Evolutionary conservation across 2,888 invertebrate genomes (phyloP), one percentile per base, ranked within the genome.

Genomic region (Schrankia costaestrigalis): DNA sequence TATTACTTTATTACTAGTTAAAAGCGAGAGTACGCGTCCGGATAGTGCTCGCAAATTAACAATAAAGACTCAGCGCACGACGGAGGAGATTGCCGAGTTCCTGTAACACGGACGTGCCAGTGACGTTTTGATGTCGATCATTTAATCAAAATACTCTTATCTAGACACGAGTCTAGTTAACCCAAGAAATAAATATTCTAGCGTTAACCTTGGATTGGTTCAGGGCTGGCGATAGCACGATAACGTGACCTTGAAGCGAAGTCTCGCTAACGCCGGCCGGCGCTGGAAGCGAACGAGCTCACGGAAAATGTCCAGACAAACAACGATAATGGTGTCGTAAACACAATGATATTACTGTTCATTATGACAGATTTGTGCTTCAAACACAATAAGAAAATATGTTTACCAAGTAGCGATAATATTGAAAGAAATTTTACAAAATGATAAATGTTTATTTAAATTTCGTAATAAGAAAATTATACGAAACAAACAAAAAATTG

Each of bases 221-320:
- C 78, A 79, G 79, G 80, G 78, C 71, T 79, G 78, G 71, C 82
- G 82, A 79, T 80, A 80, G 76, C 77, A 75, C 79, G 87, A 87
- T 86, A 86, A 86, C 82, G 79, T 77, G 86, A 84, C 87, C 87
- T 87, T 87, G 86, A 63, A 62, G 52, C 68, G 69, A 70, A 77
- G 76, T 67, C 73, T 74, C 74, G 74, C 78, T 78, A 77, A 71
- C 64, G 77, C 84, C 84, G 81, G 80, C 82, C 82, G 83, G 83
- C 80, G 66, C 68, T 73, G 71, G 68, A 71, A 63, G 72, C 75
- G 74, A 70, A 69, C 70, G 62, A 64, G 68, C 80, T 74, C 71
- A 69, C 75, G 80, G 79, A 78, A 82, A 84, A 80, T 71, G 69
- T 72, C 69, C 78, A 79, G 71, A 79, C 83, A 82, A 81, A 81